Conservation (phyloP, 2,888 invertebrate species). For the Glyphotaelius pellucidus region DNA sequence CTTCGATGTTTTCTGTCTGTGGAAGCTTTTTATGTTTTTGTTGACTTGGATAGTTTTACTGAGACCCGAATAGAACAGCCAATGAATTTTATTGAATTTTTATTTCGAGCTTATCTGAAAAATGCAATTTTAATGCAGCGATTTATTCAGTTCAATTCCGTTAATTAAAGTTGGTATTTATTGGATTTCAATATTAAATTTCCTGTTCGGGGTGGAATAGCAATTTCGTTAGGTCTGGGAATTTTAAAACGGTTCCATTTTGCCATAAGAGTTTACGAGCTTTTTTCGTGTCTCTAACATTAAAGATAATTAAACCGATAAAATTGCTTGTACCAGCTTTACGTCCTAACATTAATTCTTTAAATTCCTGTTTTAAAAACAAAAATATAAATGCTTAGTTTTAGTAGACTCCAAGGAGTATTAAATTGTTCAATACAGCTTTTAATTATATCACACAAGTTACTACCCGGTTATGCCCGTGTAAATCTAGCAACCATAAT, state of each 20-base stretch:
- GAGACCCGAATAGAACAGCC: not conserved
- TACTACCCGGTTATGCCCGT: too few relatives aligned
- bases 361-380: not conserved
- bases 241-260: not conserved
- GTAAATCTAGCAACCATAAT: too few relatives aligned
- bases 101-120: not conserved
- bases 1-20: not conserved
- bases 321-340: not conserved
- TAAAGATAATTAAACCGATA: not conserved
- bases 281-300: not conserved
- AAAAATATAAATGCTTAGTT: not conserved
- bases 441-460: too few relatives aligned
- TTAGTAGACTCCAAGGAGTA: not conserved
- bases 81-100: not conserved
- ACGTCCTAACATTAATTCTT: not conserved
- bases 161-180: not conserved
- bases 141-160: not conserved
- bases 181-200: not conserved
- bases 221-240: not conserved
- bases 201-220: not conserved
- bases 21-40: constrained; percentile 11
- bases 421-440: not conserved
- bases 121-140: not conserved
- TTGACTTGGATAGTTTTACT: constrained; percentile 1
- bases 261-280: not conserved